phyloP scores from a whole-genome alignment of 1,140 invertebrate genomes.

The Platorchestia sp. region DNA sequence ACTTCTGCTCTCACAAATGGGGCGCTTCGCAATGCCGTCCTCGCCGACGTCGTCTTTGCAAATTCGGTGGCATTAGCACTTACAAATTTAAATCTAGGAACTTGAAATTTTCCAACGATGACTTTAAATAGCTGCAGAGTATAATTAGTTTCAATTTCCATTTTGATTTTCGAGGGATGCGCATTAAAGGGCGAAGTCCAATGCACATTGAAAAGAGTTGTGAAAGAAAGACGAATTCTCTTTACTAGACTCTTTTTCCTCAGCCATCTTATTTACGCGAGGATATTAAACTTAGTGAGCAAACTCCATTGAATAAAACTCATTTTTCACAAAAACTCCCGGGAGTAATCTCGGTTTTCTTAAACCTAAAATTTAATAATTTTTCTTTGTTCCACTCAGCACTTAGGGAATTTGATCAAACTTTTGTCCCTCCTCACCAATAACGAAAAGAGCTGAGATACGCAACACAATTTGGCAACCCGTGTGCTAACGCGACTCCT shows the following conservation, averaged over 20 bases:
- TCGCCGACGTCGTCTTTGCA: background rate
- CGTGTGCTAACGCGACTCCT: too few species aligned
- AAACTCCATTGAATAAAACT: background rate
- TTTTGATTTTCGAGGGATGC: too few species aligned
- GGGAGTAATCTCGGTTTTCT: background rate
- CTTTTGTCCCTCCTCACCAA: too few species aligned
- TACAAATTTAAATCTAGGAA: background rate
- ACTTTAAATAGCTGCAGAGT: background rate
- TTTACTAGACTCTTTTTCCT: background rate
- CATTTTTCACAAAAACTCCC: background rate
- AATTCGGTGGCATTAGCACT: background rate
- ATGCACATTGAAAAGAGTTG: background rate
- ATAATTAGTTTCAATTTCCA: background rate
- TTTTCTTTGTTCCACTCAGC: too few species aligned
- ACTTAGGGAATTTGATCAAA: too few species aligned
- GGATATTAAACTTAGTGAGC: background rate
- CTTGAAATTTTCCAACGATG: background rate
- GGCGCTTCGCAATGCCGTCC: background rate
- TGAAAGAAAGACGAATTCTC: background rate
- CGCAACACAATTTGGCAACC: too few species aligned
- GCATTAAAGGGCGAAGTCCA: background rate
- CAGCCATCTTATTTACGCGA: background rate
- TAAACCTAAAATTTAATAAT: background rate
- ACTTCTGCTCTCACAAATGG: background rate
- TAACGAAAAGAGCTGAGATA: too few species aligned